Base-by-base conservation (phyloP, 1,140 invertebrate species). In the Teleopsis dalmanni region DNA sequence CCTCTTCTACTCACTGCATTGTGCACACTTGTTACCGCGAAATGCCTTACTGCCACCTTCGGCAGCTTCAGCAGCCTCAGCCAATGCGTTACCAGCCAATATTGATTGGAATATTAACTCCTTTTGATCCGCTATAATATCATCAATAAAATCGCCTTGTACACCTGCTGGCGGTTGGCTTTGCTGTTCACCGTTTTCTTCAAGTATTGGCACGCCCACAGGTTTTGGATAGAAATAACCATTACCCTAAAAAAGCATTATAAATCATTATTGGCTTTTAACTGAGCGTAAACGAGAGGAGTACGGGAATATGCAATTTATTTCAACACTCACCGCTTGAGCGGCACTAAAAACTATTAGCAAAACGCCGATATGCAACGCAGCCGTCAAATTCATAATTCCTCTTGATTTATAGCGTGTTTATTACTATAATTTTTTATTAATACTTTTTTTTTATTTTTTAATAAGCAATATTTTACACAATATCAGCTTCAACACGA, bases 101-200 rank as follows among this genome's bases (percentile, higher is more conserved):
- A 67, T 57, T 47, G 52, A 65, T 36, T 58, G 53, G 44, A 67
- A 57, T 50, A 67, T 67, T 58, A 67, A 64, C 48, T 67, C 59
- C 52, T 67, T 67, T 11, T 67, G 64, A 22, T 50, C 53, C 54
- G 59, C 60, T 41, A 67, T 67, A 45, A 67, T 56, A 55, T 67
- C 64, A 46, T 67, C 64, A 40, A 67, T 67, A 50, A 60, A 67
- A 49, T 67, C 64, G 34, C 58, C 53, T 50, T 67, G 64, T 9
- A 56, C 56, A n/a, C 53, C 61, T 1, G 57, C 52, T 19, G 57
- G 55, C 21, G 40, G 51, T 21, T 23, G 48, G 14, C n/a, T 38
- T n/a, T 0, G n/a, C 1, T 37, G n/a, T n/a, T 16, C n/a, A 25
- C 6, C 16, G 9, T 21, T 19, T 46, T 49, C 38, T 40, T 37